Conservation (phyloP, 64 coral and sea anemone species). For the Cladopsammia gracilis region DNA sequence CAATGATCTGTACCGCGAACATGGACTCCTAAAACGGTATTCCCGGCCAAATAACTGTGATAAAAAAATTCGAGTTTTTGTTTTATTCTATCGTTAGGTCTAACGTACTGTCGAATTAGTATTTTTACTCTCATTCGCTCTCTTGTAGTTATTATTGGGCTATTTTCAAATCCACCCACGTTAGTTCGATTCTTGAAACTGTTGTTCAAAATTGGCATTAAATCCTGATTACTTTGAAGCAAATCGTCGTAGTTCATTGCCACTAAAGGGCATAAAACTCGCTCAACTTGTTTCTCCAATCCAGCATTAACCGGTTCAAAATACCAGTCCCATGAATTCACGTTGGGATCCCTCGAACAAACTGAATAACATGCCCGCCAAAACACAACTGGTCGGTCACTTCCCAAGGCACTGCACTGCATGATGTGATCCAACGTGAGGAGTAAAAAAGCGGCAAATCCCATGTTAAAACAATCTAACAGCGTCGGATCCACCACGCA, state of each 20-base stretch:
- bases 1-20: constrained; percentile 88
- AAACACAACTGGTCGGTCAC: constrained; percentile 53
- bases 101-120: constrained; percentile 64
- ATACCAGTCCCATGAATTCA: constrained; percentile 90
- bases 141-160: constrained; percentile 45
- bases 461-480: constrained; percentile 53
- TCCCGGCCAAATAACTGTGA: constrained; percentile 28
- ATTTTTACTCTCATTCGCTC: constrained; percentile 47
- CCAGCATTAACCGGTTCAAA: constrained; percentile 80
- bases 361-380: constrained; percentile 73
- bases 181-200: constrained; percentile 42
- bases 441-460: constrained; percentile 60
- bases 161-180: neutral
- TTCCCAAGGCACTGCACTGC: constrained; percentile 48
- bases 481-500: constrained; percentile 74
- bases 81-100: constrained; percentile 13
- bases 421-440: constrained; percentile 71
- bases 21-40: constrained; percentile 81
- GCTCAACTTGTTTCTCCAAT: constrained; percentile 64
- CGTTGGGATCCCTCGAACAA: constrained; percentile 51
- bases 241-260: neutral
- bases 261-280: constrained; percentile 41
- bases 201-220: neutral
- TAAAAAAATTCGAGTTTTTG: constrained; percentile 56
- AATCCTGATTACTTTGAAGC: neutral